A percentile compares a stretch with the other conserved stretches of the same genome.
Conservation (phyloP, 2,797 vertebrate species). For the Peromyscus eremicus region DNA sequence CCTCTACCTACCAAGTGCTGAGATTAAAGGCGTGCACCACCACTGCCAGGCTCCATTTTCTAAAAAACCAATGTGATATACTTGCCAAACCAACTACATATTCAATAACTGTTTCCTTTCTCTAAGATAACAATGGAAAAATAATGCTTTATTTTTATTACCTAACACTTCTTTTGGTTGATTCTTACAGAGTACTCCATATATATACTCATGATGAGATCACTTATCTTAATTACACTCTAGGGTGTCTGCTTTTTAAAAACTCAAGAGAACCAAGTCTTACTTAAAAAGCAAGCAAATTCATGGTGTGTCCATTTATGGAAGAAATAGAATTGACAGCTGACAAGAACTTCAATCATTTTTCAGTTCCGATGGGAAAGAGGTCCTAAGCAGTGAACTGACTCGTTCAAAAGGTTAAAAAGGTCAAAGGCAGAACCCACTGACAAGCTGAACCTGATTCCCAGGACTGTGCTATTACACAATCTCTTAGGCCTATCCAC, state of each 20-base stretch:
- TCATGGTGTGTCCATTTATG: background rate
- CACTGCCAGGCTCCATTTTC: background rate
- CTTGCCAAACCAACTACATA: background rate
- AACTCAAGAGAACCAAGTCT: background rate
- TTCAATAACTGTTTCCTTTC: background rate
- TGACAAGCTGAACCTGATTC: background rate
- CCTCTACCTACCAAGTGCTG: background rate
- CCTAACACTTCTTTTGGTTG: background rate
- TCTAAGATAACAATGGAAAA: background rate
- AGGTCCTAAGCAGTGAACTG: background rate
- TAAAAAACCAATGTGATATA: background rate
- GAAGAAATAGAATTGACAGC: conserved; percentile 45
- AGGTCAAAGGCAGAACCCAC: background rate
- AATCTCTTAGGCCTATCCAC: background rate
- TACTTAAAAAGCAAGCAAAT: background rate
- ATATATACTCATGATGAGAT: background rate
- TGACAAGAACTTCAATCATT: background rate
- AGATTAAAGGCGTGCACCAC: background rate
- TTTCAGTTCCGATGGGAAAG: background rate
- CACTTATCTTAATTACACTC: background rate
- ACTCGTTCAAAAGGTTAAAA: background rate
- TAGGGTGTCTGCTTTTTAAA: conserved; percentile 11
- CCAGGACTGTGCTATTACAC: background rate
- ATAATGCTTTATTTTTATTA: background rate
- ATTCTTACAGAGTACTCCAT: background rate